phyloP scores from a whole-genome alignment of 1,140 invertebrate genomes.

The Rhizoglyphus robini region DNA sequence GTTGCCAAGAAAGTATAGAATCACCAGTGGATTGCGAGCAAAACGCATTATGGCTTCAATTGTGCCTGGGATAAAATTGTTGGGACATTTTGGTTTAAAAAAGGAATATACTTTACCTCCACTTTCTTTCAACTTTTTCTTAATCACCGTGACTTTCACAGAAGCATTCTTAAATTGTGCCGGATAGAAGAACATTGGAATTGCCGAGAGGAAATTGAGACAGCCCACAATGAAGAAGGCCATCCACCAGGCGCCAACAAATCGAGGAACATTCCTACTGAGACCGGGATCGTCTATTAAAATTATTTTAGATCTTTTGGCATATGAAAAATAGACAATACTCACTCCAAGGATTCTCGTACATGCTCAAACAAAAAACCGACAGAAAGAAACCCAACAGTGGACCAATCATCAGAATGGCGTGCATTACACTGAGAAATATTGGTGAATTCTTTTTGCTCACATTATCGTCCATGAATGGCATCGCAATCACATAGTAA shows the following conservation, averaged over 20 bases:
- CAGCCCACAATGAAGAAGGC: constrained; percentile 48
- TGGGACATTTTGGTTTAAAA: too few species aligned
- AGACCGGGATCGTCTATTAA: constrained; percentile 21
- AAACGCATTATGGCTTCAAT: constrained; percentile 45
- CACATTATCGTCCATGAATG: constrained; percentile 32
- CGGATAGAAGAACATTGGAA: constrained; percentile 49
- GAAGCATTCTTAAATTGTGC: constrained; percentile 29
- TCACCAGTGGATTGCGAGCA: constrained; percentile 47
- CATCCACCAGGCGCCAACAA: constrained; percentile 48
- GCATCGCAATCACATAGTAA: constrained; percentile 27
- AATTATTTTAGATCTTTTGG: too few species aligned
- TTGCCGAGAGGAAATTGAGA: constrained; percentile 44
- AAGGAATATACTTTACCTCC: too few species aligned
- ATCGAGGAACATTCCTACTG: constrained; percentile 25
- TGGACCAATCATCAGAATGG: constrained; percentile 26
- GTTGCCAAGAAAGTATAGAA: constrained; percentile 50
- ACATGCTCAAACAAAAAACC: constrained; percentile 22
- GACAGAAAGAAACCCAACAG: constrained; percentile 25
- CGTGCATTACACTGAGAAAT: constrained; percentile 22
- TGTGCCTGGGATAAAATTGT: too few species aligned
- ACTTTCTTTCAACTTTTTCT: neutral
- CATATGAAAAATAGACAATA: constrained; percentile 25
- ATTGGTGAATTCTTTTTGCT: constrained; percentile 28
- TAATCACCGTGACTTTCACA: neutral
- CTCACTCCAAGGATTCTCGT: constrained; percentile 26